A percentile compares a stretch with the other conserved stretches of the same genome.
Conservation (phyloP, 1,140 invertebrate genomes). For the Eueides isabella region DNA sequence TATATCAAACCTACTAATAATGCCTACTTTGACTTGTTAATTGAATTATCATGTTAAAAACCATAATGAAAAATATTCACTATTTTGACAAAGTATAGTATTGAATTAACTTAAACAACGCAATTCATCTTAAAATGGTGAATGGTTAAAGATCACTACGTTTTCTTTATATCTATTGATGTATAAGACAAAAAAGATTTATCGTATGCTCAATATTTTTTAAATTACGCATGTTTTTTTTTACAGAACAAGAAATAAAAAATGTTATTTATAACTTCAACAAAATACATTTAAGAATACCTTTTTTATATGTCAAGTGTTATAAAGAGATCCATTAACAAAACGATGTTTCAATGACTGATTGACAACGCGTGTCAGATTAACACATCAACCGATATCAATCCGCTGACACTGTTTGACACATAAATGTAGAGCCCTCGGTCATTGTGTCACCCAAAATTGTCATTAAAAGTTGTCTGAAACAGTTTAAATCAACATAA, state of each 20-base stretch:
- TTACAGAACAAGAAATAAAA: not conserved
- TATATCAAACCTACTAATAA: too few species aligned
- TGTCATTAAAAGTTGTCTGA: not conserved
- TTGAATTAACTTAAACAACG: too few species aligned
- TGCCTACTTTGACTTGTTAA: too few species aligned
- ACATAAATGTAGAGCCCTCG: constrained; percentile 35
- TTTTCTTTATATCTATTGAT: too few species aligned
- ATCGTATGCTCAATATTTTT: not conserved
- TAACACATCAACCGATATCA: constrained; percentile 32
- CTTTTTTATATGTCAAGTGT: not conserved
- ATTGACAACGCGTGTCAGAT: constrained; percentile 35
- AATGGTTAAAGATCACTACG: too few species aligned
- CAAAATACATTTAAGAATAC: not conserved
- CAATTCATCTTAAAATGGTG: too few species aligned
- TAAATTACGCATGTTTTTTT: not conserved
- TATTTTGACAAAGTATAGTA: too few species aligned
- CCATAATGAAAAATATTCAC: too few species aligned
- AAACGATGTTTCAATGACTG: not conserved
- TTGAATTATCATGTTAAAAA: too few species aligned
- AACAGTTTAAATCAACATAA: not conserved
- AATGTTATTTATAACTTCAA: not conserved
- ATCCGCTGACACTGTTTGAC: constrained; percentile 31
- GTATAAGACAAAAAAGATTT: too few species aligned
- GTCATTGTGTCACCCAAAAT: constrained; percentile 19
- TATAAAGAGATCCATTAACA: constrained; percentile 17